Base-by-base conservation (phyloP, 2,113 vertebrate species). In the Phalacrocorax brasilianus region DNA sequence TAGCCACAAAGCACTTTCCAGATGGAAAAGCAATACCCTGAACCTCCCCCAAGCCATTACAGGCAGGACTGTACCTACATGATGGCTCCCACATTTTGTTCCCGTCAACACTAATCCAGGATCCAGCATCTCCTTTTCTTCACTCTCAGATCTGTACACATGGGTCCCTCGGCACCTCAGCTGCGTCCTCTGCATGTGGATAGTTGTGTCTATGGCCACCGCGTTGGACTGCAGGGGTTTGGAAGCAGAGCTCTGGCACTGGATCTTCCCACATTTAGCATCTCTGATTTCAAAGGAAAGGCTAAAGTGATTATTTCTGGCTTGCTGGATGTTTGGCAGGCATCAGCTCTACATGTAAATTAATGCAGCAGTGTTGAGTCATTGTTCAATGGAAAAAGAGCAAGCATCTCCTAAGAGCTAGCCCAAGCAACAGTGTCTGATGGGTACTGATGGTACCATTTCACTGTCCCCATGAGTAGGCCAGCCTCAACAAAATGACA, bases 231-330 rank as follows among this genome's bases (percentile, higher is more conserved):
- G 98, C 73, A 99, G 94, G 35, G 99, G 99, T 47, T 99, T 99
- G 47, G 92, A 81, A 55, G 98, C 98, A 7, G 98, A 96, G 38
- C 98, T 98, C 91, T 98, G 98, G 93, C 99, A 99, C 97, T 99
- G 99, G 97, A 99, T 99, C 97, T 99, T 99, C 58, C 99, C 99
- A 80, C 99, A 99, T 95, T 98, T 99, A 55, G 99, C 98, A 91
- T 99, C 98, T 74, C 99, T 99, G 93, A 4, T 79, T 71, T 75
- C 88, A 42, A 75, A 90, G n/a, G 50, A 96, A 89, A 94, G 62
- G 63, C 15, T 66, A 66, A 45, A 82, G 59, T 91, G 33, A 74
- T 45, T 86, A 79, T 87, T 89, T 63, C 55, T 93, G 73, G 42
- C 59, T 81, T 92, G 49, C n/a, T 49, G 49, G 15, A 65, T 12